Conservation (phyloP, 64 coral and sea anemone species). For the Actinia tenebrosa region DNA sequence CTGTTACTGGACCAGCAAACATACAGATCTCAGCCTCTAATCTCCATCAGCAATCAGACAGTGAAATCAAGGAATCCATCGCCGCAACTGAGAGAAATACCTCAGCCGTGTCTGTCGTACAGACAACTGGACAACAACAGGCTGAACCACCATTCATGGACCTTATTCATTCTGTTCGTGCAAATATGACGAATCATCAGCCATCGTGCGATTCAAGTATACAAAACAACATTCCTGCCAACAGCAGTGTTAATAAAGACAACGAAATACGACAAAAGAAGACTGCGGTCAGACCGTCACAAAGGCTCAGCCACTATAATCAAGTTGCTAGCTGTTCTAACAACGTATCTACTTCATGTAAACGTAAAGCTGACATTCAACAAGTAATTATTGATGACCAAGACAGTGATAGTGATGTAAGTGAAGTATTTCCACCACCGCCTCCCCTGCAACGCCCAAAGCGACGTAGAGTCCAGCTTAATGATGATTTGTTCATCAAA, state of each 20-base stretch:
- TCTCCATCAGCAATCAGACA: background rate
- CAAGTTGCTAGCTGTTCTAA: background rate
- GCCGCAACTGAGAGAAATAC: background rate
- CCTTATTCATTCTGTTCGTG: background rate
- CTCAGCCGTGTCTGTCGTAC: background rate
- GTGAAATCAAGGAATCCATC: background rate
- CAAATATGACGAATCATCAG: background rate
- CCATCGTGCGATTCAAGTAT: background rate
- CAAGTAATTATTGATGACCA: background rate
- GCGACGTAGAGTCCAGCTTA: background rate
- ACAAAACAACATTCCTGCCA: background rate
- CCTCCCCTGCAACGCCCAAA: background rate
- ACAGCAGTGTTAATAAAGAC: background rate
- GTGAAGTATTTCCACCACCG: background rate
- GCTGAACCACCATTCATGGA: background rate
- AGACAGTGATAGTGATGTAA: background rate
- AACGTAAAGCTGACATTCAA: conserved; percentile 3
- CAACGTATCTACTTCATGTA: background rate
- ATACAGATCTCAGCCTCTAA: background rate
- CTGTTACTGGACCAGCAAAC: background rate
- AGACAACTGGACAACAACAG: background rate
- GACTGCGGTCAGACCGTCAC: background rate
- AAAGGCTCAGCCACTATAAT: background rate
- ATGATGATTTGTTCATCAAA: conserved; percentile 4
- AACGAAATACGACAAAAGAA: background rate